These are phyloP conservation scores for Bucorvus abyssinicus DNA, from an alignment of 2,797 vertebrate genomes.

Conservation along the genomic window DNA sequence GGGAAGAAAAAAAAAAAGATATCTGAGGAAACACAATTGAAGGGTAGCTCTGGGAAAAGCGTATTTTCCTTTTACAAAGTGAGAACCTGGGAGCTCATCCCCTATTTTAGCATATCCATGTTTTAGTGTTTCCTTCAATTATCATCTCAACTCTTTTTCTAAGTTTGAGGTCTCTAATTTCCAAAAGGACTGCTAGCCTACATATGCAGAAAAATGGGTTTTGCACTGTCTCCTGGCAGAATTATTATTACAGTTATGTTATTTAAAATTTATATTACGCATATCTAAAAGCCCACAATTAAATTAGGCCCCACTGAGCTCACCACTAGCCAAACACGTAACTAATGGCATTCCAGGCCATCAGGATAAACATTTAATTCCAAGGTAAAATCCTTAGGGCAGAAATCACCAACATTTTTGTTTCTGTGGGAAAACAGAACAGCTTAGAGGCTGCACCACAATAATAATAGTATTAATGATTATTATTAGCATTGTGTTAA, in stretches of 20 bases:
- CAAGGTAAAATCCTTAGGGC: background rate
- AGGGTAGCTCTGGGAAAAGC: background rate
- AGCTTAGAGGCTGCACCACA: background rate
- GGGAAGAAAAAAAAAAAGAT: accelerated
- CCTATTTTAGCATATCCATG: background rate
- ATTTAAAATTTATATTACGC: slow-evolving; percentile 15
- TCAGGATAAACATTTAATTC: background rate
- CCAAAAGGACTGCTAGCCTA: background rate
- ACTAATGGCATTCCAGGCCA: background rate
- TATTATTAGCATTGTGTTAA: background rate
- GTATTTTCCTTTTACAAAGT: background rate
- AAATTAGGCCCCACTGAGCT: background rate
- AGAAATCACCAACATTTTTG: background rate
- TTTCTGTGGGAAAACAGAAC: background rate
- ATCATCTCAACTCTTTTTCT: background rate
- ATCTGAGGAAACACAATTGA: background rate
- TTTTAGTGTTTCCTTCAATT: slow-evolving; percentile 33
- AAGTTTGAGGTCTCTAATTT: background rate
- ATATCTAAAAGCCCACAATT: background rate
- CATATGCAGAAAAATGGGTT: background rate
- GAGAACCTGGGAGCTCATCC: background rate
- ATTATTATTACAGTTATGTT: background rate
- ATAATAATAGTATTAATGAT: background rate
- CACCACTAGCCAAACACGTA: background rate
- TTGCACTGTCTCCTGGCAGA: background rate